Percentiles rank a stretch among this genome's conserved stretches.
These are phyloP conservation scores for Mesorhabditis spiculigera DNA, from an alignment of 2,888 invertebrate species.

Conservation along the genomic window DNA sequence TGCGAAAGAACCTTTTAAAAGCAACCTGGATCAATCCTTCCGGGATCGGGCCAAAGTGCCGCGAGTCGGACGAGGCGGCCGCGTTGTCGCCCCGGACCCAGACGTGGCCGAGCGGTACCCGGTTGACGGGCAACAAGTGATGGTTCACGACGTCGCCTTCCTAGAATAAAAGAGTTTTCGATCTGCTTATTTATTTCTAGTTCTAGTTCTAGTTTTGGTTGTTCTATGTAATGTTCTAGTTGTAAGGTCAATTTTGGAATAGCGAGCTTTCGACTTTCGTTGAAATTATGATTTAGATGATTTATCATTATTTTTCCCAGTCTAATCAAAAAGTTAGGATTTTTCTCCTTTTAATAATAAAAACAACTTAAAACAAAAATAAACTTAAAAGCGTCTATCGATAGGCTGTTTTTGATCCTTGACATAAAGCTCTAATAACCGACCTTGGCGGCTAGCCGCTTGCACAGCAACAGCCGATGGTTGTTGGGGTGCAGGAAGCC, in stretches of 20 bases:
- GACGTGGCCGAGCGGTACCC: conserved; percentile 47
- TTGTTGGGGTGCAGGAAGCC: conserved; percentile 46
- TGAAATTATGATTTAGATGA: no score
- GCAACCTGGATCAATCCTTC: conserved; percentile 41
- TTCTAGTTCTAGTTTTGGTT: no score
- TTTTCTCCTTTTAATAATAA: no score
- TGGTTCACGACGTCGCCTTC: conserved; percentile 23
- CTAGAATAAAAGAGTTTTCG: conserved; percentile 16
- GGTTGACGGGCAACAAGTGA: conserved; percentile 24
- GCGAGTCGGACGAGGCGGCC: conserved; percentile 42
- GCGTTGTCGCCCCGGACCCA: conserved; percentile 49
- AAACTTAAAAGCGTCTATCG: no score
- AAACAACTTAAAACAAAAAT: no score
- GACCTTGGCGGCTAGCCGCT: conserved; percentile 38
- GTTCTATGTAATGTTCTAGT: no score
- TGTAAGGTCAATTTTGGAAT: no score
- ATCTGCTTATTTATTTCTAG: background rate
- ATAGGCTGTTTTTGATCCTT: no score
- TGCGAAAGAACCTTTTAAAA: no score
- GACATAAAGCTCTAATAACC: background rate
- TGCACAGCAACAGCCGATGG: conserved; percentile 34
- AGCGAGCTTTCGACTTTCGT: no score
- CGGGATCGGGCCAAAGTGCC: conserved; percentile 52
- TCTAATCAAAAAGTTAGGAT: no score
- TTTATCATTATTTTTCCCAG: no score